phyloP scores from a whole-genome alignment of 2,113 vertebrate species.

The Speoplatyrhinus poulsoni region DNA sequence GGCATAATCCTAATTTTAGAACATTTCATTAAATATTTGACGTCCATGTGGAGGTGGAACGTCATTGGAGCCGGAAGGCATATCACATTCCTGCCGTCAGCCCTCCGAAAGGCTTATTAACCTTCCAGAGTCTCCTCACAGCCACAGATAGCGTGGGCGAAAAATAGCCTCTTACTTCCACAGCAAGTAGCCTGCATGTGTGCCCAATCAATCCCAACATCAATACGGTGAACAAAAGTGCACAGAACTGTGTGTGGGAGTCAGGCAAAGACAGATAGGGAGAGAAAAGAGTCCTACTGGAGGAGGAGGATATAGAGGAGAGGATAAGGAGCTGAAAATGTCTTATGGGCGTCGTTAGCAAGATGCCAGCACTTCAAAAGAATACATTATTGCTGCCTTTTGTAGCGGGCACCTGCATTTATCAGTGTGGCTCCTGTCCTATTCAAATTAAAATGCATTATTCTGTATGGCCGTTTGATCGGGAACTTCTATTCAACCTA shows the following conservation, averaged over 20 bases:
- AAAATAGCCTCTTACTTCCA: constrained; percentile 62
- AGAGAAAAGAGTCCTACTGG: not conserved
- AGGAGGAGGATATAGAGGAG: not conserved
- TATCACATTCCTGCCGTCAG: constrained; percentile 49
- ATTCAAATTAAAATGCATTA: no score
- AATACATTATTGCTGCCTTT: no score
- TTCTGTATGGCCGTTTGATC: no score
- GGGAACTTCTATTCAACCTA: no score
- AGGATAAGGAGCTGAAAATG: not conserved
- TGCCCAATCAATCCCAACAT: constrained; percentile 56
- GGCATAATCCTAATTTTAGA: constrained; percentile 55
- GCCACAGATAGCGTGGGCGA: constrained; percentile 45
- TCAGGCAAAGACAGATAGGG: no score
- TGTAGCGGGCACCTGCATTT: not conserved
- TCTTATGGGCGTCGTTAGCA: no score
- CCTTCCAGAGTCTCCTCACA: constrained; percentile 56
- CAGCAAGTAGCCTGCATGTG: constrained; percentile 5
- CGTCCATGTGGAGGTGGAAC: constrained; percentile 21
- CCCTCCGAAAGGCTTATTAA: constrained; percentile 63
- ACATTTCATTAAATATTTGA: constrained; percentile 44
- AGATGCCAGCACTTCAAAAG: no score
- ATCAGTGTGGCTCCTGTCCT: no score
- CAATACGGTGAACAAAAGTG: constrained; percentile 9
- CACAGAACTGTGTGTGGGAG: constrained; percentile 7
- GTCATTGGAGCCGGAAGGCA: constrained; percentile 23